Conservation (phyloP, 2,888 invertebrate genomes). For the Stegana nigrithorax region DNA sequence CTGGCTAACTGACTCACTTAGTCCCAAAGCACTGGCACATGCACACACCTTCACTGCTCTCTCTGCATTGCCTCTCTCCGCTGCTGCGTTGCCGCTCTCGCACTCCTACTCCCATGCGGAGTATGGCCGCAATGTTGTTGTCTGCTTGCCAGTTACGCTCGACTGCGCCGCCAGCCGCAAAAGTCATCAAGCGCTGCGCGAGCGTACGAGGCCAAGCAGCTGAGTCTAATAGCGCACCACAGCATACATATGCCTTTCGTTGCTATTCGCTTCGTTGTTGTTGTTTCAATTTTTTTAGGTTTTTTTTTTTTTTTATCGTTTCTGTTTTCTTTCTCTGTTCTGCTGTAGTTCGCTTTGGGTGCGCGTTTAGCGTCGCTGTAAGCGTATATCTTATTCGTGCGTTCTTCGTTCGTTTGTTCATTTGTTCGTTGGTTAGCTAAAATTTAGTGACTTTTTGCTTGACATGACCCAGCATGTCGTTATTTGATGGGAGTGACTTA, state of each 20-base stretch:
- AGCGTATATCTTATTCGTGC: conserved; percentile 1
- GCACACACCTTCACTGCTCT: no score
- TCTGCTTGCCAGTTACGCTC: background rate
- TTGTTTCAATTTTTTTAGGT: background rate
- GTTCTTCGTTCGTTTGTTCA: no score
- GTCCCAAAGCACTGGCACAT: background rate
- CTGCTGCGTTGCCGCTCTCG: no score
- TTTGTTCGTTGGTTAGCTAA: background rate
- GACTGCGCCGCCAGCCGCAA: background rate
- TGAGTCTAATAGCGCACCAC: background rate
- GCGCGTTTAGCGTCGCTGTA: no score
- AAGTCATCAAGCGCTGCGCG: background rate
- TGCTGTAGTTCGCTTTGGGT: no score
- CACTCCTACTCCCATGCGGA: conserved; percentile 33
- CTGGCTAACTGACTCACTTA: background rate
- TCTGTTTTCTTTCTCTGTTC: background rate
- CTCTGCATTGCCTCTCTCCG: no score
- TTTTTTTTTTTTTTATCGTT: background rate
- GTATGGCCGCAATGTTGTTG: conserved; percentile 20
- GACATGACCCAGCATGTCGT: background rate
- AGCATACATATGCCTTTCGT: background rate
- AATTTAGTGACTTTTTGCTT: background rate
- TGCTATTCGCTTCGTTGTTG: background rate
- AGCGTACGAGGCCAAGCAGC: background rate
- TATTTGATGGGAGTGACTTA: background rate